Evolutionary conservation across 2,888 invertebrate genomes (phyloP).

Genomic region (Tachina fera): DNA sequence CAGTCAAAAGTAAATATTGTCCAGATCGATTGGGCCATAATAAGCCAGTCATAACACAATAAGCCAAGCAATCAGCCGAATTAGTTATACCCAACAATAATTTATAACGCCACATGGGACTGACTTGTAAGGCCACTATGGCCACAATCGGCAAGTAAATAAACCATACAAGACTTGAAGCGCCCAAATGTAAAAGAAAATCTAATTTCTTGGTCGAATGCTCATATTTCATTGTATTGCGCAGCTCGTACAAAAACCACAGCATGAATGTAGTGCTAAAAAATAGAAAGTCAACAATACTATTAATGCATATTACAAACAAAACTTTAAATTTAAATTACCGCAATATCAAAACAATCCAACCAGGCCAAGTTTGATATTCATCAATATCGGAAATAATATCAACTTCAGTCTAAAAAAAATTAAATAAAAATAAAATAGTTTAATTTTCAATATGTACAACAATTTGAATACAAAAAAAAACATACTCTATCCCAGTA

Average conservation of each 20-base stretch:
- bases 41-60: slow-evolving; percentile 96
- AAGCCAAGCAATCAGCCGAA: slow-evolving; percentile 97
- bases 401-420: slow-evolving; percentile 94
- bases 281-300: slow-evolving; percentile 25
- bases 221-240: slow-evolving; percentile 91
- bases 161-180: slow-evolving; percentile 99
- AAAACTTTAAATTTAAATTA: slow-evolving; percentile 67
- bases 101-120: slow-evolving; percentile 97
- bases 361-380: slow-evolving; percentile 99
- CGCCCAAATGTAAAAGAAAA: slow-evolving; percentile 97
- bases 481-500: slow-evolving; percentile 97
- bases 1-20: slow-evolving; percentile 93
- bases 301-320: neutral
- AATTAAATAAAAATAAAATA: slow-evolving; percentile 25
- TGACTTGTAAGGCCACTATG: slow-evolving; percentile 95
- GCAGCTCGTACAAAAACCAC: slow-evolving; percentile 91
- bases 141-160: slow-evolving; percentile 98
- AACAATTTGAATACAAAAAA: neutral
- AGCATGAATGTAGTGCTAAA: slow-evolving; percentile 90
- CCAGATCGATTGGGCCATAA: slow-evolving; percentile 97
- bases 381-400: slow-evolving; percentile 98
- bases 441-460: neutral
- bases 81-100: slow-evolving; percentile 96
- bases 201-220: slow-evolving; percentile 93
- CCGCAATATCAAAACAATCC: slow-evolving; percentile 93